These are phyloP conservation scores for Cettia cetti DNA, from an alignment of 2,113 vertebrate genomes.

Conservation along the genomic window DNA sequence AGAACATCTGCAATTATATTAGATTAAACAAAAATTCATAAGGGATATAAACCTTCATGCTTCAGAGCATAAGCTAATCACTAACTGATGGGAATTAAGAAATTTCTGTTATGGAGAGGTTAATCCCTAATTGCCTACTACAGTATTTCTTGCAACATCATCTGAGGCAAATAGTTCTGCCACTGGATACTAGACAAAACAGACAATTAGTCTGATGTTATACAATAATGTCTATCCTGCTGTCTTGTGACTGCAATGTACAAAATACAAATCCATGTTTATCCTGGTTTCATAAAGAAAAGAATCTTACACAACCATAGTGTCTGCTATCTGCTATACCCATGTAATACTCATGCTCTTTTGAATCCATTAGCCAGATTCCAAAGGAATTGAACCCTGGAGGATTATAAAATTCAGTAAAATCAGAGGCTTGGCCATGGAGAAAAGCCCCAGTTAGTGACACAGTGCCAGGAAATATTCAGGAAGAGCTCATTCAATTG, in stretches of 20 bases:
- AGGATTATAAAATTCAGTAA: not conserved
- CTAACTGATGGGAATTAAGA: slow-evolving; percentile 63
- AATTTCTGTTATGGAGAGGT: slow-evolving; percentile 62
- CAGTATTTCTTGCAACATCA: slow-evolving; percentile 37
- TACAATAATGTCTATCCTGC: not conserved
- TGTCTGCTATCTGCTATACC: not conserved
- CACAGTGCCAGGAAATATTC: not conserved
- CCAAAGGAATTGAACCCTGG: not conserved
- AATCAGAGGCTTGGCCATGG: not conserved
- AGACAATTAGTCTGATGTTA: slow-evolving; percentile 36
- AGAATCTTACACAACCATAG: not conserved
- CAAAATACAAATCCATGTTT: not conserved
- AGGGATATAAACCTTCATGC: slow-evolving; percentile 59
- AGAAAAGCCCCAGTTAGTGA: not conserved
- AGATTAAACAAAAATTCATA: slow-evolving; percentile 64
- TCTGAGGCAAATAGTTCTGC: slow-evolving; percentile 37
- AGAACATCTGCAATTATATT: slow-evolving; percentile 59
- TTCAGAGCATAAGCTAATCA: slow-evolving; percentile 65
- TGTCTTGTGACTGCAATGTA: not conserved
- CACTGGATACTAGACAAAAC: slow-evolving; percentile 14
- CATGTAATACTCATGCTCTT: not conserved
- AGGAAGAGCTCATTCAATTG: not conserved
- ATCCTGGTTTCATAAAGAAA: not conserved
- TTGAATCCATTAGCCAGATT: not conserved
- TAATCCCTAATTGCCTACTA: slow-evolving; percentile 60